Conservation (phyloP, 2,797 vertebrate genomes). For the Crocidura indochinensis region DNA sequence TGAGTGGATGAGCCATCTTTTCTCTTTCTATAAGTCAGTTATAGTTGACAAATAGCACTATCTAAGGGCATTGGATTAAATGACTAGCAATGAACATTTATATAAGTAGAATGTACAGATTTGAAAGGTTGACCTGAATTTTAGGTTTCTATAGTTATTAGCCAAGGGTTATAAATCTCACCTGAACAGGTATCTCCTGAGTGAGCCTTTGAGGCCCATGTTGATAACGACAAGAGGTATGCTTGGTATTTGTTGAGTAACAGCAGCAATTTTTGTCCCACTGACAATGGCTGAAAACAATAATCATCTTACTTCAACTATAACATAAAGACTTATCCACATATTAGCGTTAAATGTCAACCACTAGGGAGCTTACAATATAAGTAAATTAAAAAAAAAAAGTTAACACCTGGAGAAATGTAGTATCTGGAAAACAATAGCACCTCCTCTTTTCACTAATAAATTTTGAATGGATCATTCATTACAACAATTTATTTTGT, state of each 20-base stretch:
- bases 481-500: constrained; percentile 20
- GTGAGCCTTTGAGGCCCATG: background rate
- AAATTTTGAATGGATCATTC: constrained; percentile 55
- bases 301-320: constrained; percentile 23
- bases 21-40: constrained; percentile 24
- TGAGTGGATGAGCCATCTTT: background rate
- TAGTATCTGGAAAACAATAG: constrained; percentile 56
- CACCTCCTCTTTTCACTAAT: constrained; percentile 26
- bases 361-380: background rate
- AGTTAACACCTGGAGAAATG: constrained; percentile 25
- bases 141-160: background rate
- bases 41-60: constrained; percentile 12
- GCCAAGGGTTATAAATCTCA: constrained; percentile 1
- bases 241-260: background rate
- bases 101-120: background rate
- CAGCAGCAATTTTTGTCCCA: background rate
- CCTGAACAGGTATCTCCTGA: background rate
- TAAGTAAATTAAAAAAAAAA: constrained; percentile 19
- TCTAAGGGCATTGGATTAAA: constrained; percentile 29
- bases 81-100: background rate
- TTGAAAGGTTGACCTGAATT: background rate
- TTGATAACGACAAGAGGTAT: background rate
- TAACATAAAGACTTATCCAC: background rate
- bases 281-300: background rate
- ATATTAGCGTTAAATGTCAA: background rate